Conservation (phyloP, 2,888 invertebrate genomes). For the Urechis unicinctus region DNA sequence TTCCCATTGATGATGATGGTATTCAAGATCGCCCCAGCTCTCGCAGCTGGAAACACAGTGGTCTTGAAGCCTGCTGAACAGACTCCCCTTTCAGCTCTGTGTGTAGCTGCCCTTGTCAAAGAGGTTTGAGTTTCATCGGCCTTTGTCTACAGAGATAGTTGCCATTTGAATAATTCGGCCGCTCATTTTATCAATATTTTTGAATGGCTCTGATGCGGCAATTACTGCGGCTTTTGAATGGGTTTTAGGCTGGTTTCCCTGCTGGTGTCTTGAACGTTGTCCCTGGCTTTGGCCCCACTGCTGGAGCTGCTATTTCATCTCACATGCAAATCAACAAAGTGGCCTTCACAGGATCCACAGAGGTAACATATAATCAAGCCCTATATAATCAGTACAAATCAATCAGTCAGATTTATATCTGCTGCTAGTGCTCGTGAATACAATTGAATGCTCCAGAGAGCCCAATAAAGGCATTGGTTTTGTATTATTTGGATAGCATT, state of each 20-base stretch:
- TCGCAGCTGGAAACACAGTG: constrained; percentile 47
- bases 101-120: constrained; percentile 37
- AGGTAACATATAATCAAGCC: constrained; percentile 21
- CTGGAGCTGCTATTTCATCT: constrained; percentile 44
- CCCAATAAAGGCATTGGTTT: no score
- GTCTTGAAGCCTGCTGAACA: constrained; percentile 50
- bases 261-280: constrained; percentile 47
- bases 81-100: constrained; percentile 47
- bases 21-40: constrained; percentile 45
- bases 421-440: no score
- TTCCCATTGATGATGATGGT: constrained; percentile 41
- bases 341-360: constrained; percentile 45
- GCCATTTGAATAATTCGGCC: no score
- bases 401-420: no score
- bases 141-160: neutral
- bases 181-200: no score
- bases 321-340: constrained; percentile 48
- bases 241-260: constrained; percentile 40
- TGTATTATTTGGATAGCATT: no score
- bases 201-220: no score
- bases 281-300: constrained; percentile 49
- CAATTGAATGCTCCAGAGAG: no score
- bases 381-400: neutral
- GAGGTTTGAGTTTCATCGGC: constrained; percentile 29
- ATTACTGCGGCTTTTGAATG: neutral